Evolutionary conservation across 1,140 invertebrate genomes (phyloP).

Genomic region (Solenopsis fugax): DNA sequence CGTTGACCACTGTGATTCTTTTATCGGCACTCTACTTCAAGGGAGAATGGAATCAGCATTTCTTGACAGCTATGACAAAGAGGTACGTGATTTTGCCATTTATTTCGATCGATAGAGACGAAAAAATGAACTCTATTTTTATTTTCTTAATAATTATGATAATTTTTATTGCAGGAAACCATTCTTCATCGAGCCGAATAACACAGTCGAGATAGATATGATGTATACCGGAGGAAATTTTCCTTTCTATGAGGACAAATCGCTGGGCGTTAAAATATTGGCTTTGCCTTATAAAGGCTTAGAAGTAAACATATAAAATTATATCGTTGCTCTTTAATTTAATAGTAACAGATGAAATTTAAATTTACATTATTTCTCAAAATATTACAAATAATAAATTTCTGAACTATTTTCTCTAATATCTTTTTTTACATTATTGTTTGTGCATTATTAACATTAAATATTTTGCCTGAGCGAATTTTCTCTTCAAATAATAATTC

Average conservation of each 20-base stretch:
- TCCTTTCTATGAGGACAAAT: conserved; percentile 87
- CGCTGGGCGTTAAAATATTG: conserved; percentile 88
- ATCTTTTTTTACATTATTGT: neutral
- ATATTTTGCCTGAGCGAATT: neutral
- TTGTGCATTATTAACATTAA: neutral
- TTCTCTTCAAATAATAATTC: conserved; percentile 4
- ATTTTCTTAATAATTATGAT: neutral
- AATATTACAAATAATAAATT: neutral
- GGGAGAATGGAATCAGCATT: conserved; percentile 91
- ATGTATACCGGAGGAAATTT: conserved; percentile 89
- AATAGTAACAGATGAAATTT: neutral
- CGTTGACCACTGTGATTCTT: conserved; percentile 89
- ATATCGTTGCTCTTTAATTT: neutral
- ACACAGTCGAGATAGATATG: conserved; percentile 87
- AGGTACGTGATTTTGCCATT: conserved; percentile 81
- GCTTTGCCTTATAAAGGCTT: conserved; percentile 91
- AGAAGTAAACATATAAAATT: conserved; percentile 75
- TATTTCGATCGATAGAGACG: neutral
- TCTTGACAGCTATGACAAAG: conserved; percentile 87
- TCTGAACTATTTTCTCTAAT: neutral
- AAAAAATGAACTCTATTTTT: neutral
- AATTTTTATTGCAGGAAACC: conserved; percentile 81
- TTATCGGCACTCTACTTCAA: conserved; percentile 93
- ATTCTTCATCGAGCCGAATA: conserved; percentile 81
- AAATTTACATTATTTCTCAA: conserved; percentile 10